Evolutionary conservation across 2,888 invertebrate species (phyloP).

Genomic region (Hirtodrosophila confusa): DNA sequence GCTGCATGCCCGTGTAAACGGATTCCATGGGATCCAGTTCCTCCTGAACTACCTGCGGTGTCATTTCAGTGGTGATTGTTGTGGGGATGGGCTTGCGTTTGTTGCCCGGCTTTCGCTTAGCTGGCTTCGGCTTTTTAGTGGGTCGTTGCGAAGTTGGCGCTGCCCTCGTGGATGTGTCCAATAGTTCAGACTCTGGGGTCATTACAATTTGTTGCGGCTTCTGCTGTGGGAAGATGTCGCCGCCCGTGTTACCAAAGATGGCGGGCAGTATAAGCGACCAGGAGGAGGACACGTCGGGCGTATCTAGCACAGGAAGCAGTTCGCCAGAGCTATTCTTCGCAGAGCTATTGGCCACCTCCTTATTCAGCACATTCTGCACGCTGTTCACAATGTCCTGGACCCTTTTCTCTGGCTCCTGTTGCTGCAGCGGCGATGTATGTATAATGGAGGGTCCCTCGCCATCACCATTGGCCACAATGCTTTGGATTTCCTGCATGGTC

Average conservation of each 20-base stretch:
- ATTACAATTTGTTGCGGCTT: conserved; percentile 83
- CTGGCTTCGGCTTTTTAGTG: conserved; percentile 74
- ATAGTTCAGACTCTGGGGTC: conserved; percentile 84
- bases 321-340: conserved; percentile 85
- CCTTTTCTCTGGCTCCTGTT: conserved; percentile 87
- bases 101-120: conserved; percentile 79
- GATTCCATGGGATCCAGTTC: conserved; percentile 80
- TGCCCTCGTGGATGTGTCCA: conserved; percentile 77
- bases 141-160: conserved; percentile 52
- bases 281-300: conserved; percentile 89
- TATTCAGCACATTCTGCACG: conserved; percentile 92
- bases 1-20: conserved; percentile 81
- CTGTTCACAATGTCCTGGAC: conserved; percentile 92
- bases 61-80: conserved; percentile 59
- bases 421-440: conserved; percentile 80
- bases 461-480: conserved; percentile 92
- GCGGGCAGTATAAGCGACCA: conserved; percentile 94
- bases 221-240: conserved; percentile 86
- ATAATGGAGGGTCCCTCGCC: conserved; percentile 86
- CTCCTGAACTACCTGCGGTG: conserved; percentile 76
- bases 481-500: conserved; percentile 93
- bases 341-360: conserved; percentile 87
- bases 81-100: conserved; percentile 73
- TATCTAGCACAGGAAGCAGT: conserved; percentile 86
- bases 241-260: conserved; percentile 90